Evolutionary conservation across 2,797 vertebrate genomes (phyloP).

Genomic region (Schizothorax lantsangensis): DNA sequence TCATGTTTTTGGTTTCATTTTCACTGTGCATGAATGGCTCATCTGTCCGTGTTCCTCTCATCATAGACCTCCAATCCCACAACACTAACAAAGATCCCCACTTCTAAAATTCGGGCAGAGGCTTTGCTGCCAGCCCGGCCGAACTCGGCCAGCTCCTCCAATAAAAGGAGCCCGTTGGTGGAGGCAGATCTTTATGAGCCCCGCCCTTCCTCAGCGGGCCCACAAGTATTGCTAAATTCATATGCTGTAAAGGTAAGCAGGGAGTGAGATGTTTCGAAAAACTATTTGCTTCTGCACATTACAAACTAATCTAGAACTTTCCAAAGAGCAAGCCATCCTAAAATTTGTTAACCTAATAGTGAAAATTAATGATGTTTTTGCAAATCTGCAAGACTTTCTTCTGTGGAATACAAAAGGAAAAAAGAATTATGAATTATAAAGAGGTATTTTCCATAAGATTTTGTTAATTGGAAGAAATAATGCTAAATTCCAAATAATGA

Average conservation of each 20-base stretch:
- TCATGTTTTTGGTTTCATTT: slow-evolving; percentile 58
- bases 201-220: slow-evolving; percentile 78
- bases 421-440: not conserved
- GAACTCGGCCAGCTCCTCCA: slow-evolving; percentile 78
- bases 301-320: slow-evolving; percentile 9
- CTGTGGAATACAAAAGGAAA: not conserved
- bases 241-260: slow-evolving; percentile 71
- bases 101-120: slow-evolving; percentile 79
- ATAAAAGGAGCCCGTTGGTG: slow-evolving; percentile 75
- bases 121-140: slow-evolving; percentile 76
- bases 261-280: not conserved
- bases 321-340: not conserved
- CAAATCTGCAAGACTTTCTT: not conserved
- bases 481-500: not conserved
- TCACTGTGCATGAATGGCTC: slow-evolving; percentile 52
- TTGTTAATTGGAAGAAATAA: not conserved
- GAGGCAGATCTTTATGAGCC: slow-evolving; percentile 76
- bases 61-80: slow-evolving; percentile 82
- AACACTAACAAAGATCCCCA: slow-evolving; percentile 90
- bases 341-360: not conserved
- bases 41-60: slow-evolving; percentile 58
- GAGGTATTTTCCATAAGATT: not conserved
- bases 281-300: slow-evolving; percentile 2
- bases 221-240: slow-evolving; percentile 72
- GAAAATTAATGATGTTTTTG: not conserved